Conservation (phyloP, 2,888 invertebrate species). For the Hesperia comma region DNA sequence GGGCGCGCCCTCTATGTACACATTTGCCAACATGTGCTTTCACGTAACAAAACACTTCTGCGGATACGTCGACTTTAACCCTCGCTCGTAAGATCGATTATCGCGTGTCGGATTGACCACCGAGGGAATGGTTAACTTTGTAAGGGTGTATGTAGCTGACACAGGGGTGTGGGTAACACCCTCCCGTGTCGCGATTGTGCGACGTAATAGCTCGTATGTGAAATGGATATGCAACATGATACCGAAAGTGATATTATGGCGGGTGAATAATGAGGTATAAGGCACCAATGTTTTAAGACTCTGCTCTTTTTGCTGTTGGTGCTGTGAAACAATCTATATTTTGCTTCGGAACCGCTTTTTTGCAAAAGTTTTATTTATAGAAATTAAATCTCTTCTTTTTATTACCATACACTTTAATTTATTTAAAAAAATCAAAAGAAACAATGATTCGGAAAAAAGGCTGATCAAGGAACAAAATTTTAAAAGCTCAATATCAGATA, state of each 20-base stretch:
- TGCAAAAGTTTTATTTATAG: too few relatives aligned
- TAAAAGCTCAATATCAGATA: too few relatives aligned
- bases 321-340: too few relatives aligned
- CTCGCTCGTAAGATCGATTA: constrained; percentile 48
- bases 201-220: constrained; percentile 76
- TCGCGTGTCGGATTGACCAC: constrained; percentile 38
- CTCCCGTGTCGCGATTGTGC: constrained; percentile 73
- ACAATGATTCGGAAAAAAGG: too few relatives aligned
- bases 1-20: constrained; percentile 82
- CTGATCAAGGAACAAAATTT: too few relatives aligned
- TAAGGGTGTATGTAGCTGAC: constrained; percentile 70
- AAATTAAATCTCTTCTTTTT: too few relatives aligned
- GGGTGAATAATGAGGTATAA: constrained; percentile 29
- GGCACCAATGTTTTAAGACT: constrained; percentile 5
- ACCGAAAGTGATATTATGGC: constrained; percentile 67
- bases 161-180: constrained; percentile 75
- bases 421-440: too few relatives aligned
- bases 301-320: background rate
- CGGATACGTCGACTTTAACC: constrained; percentile 42
- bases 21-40: constrained; percentile 56
- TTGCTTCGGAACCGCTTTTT: background rate
- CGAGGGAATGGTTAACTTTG: constrained; percentile 53
- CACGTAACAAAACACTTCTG: constrained; percentile 32
- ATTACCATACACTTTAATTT: too few relatives aligned
- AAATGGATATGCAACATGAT: constrained; percentile 79